Base-by-base conservation (phyloP, 2,113 vertebrate genomes). In the Hippocampus comes region DNA sequence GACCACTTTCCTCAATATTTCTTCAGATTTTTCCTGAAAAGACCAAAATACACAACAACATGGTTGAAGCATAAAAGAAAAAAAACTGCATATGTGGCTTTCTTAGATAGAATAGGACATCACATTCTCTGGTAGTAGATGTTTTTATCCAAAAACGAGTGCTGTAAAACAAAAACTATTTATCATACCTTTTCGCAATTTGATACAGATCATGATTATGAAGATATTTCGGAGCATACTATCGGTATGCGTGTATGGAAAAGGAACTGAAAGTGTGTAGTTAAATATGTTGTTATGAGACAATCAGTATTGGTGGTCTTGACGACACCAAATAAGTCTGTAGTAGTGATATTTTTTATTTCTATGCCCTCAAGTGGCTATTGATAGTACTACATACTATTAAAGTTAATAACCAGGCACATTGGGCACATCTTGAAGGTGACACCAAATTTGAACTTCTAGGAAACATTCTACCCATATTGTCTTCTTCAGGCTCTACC, bases 401-500 rank as follows among this genome's bases (percentile, higher is more conserved):
- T 56, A 23, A 56, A 23, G 9, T 21, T n/a, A 10, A n/a, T 55
- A 23, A 55, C 53, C 21, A 23, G n/a, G 2, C 7, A 21, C 21
- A 10, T 55, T 55, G 9, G 53, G 10, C 2, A 10, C 53, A n/a
- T 2, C 21, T 55, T 55, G 5, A 38, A 38, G 34, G 34, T 38
- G 34, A 38, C 5, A 38, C 34, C 34, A 38, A 38, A 38, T 55
- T 55, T n/a, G 21, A 55, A 30, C 27, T 27, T 59, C 1, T 2
- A 30, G 15, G 17, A 61, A 34, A 4, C 17, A 34, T 55, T n/a
- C 20, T 55, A 55, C n/a, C 21, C 59, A 10, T 18, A 5, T 48
- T 64, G 34, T 70, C 59, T 59, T 74, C 11, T 80, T 5, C 84
- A 99, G 97, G 91, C 95, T 87, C 94, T 99, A 70, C 97, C 97